These are phyloP conservation scores for Choloepus hoffmanni DNA, from an alignment of 2,113 vertebrate genomes.

Conservation along the genomic window DNA sequence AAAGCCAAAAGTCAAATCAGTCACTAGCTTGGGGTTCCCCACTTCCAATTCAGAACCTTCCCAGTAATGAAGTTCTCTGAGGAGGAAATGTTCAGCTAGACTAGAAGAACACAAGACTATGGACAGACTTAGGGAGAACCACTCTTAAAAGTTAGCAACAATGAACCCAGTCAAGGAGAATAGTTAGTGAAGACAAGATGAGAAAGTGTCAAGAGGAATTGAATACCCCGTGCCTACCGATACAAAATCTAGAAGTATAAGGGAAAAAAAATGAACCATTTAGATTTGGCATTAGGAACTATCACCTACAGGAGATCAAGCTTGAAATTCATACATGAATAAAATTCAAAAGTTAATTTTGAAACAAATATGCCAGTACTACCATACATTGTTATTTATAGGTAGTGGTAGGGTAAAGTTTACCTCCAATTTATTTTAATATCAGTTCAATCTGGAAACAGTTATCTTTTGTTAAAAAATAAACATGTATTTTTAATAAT, in stretches of 20 bases:
- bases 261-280: conserved; percentile 33
- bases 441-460: conserved; percentile 17
- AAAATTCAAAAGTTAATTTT: conserved; percentile 61
- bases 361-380: conserved; percentile 40
- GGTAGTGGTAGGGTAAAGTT: fast-evolving
- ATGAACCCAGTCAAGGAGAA: conserved; percentile 62
- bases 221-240: conserved; percentile 15
- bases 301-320: conserved; percentile 20
- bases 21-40: conserved; percentile 71
- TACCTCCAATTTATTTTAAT: not conserved
- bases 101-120: conserved; percentile 61
- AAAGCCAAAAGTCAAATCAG: conserved; percentile 73
- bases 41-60: conserved; percentile 70
- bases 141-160: conserved; percentile 62
- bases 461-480: conserved; percentile 22
- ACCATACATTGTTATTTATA: not conserved
- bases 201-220: conserved; percentile 48
- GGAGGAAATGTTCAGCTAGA: conserved; percentile 79
- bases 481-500: not conserved
- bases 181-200: not conserved
- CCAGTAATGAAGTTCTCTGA: conserved; percentile 79
- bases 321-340: conserved; percentile 19
- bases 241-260: not conserved
- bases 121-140: conserved; percentile 31
- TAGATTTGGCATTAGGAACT: not conserved